Base-by-base conservation (phyloP, 1,140 invertebrate genomes). In the Aphelenchoides besseyi region DNA sequence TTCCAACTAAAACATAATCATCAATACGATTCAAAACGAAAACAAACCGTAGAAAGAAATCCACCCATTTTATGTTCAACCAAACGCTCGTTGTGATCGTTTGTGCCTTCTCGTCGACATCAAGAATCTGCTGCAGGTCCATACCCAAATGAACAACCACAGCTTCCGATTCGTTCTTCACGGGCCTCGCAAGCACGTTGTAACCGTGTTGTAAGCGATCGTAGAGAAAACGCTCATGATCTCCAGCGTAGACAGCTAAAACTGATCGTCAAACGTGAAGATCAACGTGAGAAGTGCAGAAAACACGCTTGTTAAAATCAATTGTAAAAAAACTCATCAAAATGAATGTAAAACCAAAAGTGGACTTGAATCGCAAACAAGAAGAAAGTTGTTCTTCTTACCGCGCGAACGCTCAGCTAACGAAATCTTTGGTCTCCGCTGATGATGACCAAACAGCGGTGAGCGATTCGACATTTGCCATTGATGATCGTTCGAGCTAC, bases 21-120 rank as follows among this genome's bases (percentile, higher is more conserved):
- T 98, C 96, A 84, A 92, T 93, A 95, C 96, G 98, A 88, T 94
- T 94, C 94, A 96, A 86, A 53, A 82, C n/a, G n/a, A n/a, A n/a
- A n/a, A n/a, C n/a, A n/a, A 23, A 18, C 55, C 5, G 16, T 26
- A 77, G 32, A 9, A 75, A 77, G 12, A 41, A n/a, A 37, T 66
- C 55, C 0, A 1, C 32, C 71, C 28, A 52, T 79, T 88, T 88
- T 83, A 88, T 87, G 78, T 89, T 87, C 2, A 89, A 79, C 89
- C 89, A 89, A 23, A 89, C 86, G 79, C 89, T 89, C 1, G 88
- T 89, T 5, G 88, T 87, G 23, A 89, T 79, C 5, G 89, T 88
- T 82, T 89, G 89, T 74, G 89, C 88, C 76, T 89, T 89, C 75
- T 89, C 89, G 77, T 89, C 89, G 82, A 88, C 84, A 74, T 88